phyloP scores from a whole-genome alignment of 2,888 invertebrate species.

The Acanthosepion lycidas region DNA sequence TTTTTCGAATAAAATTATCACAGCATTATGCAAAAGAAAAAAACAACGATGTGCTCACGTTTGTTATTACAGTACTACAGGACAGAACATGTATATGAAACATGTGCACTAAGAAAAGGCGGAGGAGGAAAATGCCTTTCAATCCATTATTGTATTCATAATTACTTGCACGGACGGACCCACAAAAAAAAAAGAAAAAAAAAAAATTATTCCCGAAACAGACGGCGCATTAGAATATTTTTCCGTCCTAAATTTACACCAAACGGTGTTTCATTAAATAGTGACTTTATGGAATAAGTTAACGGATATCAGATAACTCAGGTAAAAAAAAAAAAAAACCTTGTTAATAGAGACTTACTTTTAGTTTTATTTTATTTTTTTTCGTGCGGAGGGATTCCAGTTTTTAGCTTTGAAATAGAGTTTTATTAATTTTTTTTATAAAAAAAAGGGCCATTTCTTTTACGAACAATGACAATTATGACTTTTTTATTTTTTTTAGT shows the following conservation, averaged over 20 bases:
- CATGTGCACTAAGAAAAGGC: not conserved
- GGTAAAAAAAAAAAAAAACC: no score
- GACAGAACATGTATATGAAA: not conserved
- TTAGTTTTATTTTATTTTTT: no score
- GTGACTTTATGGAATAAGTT: no score
- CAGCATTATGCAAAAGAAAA: not conserved
- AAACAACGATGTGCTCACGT: not conserved
- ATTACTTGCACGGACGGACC: not conserved
- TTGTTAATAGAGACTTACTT: no score
- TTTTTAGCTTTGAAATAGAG: no score
- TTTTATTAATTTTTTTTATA: no score
- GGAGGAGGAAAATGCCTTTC: not conserved
- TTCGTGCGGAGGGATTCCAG: no score
- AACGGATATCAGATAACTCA: no score
- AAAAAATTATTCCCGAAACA: not conserved
- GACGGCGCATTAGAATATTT: no score
- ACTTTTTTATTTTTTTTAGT: no score
- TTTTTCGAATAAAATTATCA: not conserved
- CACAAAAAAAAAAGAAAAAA: not conserved
- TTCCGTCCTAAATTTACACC: not conserved
- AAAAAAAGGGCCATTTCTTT: no score
- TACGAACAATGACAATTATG: no score
- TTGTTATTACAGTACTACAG: not conserved
- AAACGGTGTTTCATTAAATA: not conserved
- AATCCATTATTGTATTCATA: not conserved